Conservation (phyloP, 2,797 vertebrate species). For the Gymnoscopelus microlampas region DNA sequence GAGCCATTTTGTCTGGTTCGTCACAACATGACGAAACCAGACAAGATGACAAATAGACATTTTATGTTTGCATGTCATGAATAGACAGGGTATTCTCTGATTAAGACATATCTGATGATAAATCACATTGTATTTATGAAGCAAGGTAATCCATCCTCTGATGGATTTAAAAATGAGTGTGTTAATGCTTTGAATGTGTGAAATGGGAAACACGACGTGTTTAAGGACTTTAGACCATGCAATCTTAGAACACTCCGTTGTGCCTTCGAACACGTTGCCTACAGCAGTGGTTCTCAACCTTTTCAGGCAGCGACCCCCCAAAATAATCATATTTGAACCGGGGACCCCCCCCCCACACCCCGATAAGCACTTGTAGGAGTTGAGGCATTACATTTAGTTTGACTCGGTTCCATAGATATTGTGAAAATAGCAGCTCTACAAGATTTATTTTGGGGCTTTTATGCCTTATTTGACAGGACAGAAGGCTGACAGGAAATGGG, state of each 20-base stretch:
- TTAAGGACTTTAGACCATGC: conserved; percentile 9
- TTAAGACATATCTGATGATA: background rate
- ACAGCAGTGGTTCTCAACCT: background rate
- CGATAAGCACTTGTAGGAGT: too few relatives aligned
- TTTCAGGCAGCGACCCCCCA: background rate
- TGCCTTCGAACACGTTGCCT: conserved; percentile 64
- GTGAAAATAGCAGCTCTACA: too few relatives aligned
- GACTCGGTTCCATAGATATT: too few relatives aligned
- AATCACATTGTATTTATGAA: background rate
- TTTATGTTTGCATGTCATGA: background rate
- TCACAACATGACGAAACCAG: too few relatives aligned
- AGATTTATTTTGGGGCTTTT: too few relatives aligned
- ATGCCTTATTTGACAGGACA: too few relatives aligned
- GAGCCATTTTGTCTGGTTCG: too few relatives aligned
- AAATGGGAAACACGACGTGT: conserved; percentile 1
- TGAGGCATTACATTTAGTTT: background rate
- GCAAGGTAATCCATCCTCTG: background rate
- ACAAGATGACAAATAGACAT: too few relatives aligned
- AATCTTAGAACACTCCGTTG: conserved; percentile 35
- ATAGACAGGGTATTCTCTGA: background rate
- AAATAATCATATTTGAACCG: too few relatives aligned
- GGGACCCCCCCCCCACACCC: too few relatives aligned
- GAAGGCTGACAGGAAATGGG: too few relatives aligned
- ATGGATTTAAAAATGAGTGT: background rate
- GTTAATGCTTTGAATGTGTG: background rate